Base-by-base conservation (phyloP, 2,797 vertebrate species). In the Ciconia nigra region DNA sequence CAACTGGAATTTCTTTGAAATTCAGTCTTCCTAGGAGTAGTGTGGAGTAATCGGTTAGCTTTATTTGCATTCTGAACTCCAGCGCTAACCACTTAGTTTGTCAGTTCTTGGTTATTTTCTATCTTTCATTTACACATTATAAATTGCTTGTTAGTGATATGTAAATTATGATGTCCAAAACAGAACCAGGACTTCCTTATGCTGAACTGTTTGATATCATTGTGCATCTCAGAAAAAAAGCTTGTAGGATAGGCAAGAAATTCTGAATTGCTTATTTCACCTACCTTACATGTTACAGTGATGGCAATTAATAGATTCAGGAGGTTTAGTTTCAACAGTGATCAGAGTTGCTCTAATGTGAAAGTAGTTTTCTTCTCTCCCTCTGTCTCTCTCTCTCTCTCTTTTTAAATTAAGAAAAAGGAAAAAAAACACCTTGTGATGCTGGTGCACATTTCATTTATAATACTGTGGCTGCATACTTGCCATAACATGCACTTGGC, bases 281-380 rank as follows among this genome's bases (percentile, higher is more conserved):
- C 83, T 49, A 25, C 69, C 51, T 84, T 73, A 16, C 2, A 2
- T 41, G 42, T 80, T 62, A 15, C 46, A 57, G 62, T 33, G 54
- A 57, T 67, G 83, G 79, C 81, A 70, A 14, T 35, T 20, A 31
- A 35, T 46, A 78, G 55, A 37, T 93, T 84, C 69, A 83, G 93
- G 79, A 63, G 37, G 66, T 83, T 95, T 83, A 80, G 71, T 95
- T 94, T 91, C 88, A 90, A 14, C 89, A 86, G 58, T 74, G 70
- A 85, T 90, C 59, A 71, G 12, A 83, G 46, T 78, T 91, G 15
- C 69, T 94, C 26, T 62, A 20, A 72, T 14, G n/a, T 89, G 66
- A 52, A 76, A 89, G 25, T 47, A 67, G 31, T 70, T 83, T 72
- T 83, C 31, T 90, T 70, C 87, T 90, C 46, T 80, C 59, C 58